Evolutionary conservation across 1,140 invertebrate genomes (phyloP).

Genomic region (Zaprionus ghesquierei): DNA sequence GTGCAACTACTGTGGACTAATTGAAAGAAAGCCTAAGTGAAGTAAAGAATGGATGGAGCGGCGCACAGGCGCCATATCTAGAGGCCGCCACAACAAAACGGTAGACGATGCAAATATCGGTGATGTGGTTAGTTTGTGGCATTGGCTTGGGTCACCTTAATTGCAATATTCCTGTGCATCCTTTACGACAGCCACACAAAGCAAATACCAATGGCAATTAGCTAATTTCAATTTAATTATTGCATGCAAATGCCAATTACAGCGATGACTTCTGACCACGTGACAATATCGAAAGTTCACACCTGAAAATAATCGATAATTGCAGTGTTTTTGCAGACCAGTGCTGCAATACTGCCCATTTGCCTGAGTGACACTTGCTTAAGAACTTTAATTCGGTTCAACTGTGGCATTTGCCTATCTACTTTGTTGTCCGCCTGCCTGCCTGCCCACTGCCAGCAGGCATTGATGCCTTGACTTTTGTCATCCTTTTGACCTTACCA

Average conservation of each 20-base stretch:
- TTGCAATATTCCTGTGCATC: conserved; percentile 34
- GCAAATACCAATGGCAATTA: conserved; percentile 22
- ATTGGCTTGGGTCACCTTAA: conserved; percentile 39
- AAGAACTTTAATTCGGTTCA: neutral
- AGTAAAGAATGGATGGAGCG: conserved; percentile 14
- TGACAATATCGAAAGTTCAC: neutral
- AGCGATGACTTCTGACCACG: neutral
- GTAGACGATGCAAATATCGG: conserved; percentile 15
- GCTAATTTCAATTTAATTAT: conserved; percentile 35
- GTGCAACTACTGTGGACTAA: conserved; percentile 48
- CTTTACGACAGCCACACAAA: neutral
- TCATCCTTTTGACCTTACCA: neutral
- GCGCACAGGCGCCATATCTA: neutral
- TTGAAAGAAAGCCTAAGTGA: conserved; percentile 32
- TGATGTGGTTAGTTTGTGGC: conserved; percentile 37
- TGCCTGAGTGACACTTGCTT: neutral
- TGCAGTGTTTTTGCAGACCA: neutral
- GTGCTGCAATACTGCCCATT: neutral
- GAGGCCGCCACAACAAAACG: neutral
- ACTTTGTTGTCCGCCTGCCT: neutral
- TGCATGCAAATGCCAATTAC: conserved; percentile 49
- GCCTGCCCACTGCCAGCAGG: neutral
- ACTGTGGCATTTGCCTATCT: neutral
- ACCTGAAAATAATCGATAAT: neutral
- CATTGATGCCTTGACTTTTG: conserved; percentile 14